Base-by-base conservation (phyloP, 37 sponge, comb jelly and placozoan species). In the Petrosia ficiformis region DNA sequence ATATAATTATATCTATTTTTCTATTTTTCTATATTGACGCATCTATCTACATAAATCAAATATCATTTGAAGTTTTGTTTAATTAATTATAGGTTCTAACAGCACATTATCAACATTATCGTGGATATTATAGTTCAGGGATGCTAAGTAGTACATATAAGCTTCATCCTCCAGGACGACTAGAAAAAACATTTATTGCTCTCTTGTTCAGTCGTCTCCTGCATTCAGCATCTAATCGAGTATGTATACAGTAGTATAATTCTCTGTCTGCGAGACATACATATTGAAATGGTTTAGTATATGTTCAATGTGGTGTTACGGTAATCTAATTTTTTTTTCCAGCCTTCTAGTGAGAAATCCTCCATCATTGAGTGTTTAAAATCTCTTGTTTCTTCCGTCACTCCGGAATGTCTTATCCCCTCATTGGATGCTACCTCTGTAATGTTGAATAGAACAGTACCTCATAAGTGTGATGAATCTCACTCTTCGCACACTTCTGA, bases 331-430 rank as follows among this genome's bases (percentile, higher is more conserved):
- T n/a, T 16, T 48, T 48, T 10, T 16, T 48, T 48, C 10, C 54
- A 48, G 54, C 54, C 54, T 19, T 16, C 54, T 48, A 48, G 16
- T 10, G 54, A 48, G 54, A 48, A 48, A 16, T 16, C 10, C 14
- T 10, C 16, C 16, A 16, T 48, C 14, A 26, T 74, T 4, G 25
- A 24, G 5, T 89, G 90, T 71, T 42, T 89, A 39, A 59, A 84
- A 58, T 69, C 81, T 8, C 63, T 84, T 40, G 71, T 59, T 6
- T 65, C 56, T 38, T 71, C 90, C 21, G 25, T 89, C 1, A 21
- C 31, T 8, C 90, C 90, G 1, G 77, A 68, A 48, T 38, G 59
- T 25, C 77, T 60, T 56, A 59, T 89, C 21, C 83, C 79, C n/a
- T 39, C 31, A 44, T 25, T 71, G 24, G 28, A 10, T 71, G 44